Percentiles rank a stretch among this genome's conserved stretches.
phyloP scores from a whole-genome alignment of 2,797 vertebrate species.

The Chaetodon trifasciatus region DNA sequence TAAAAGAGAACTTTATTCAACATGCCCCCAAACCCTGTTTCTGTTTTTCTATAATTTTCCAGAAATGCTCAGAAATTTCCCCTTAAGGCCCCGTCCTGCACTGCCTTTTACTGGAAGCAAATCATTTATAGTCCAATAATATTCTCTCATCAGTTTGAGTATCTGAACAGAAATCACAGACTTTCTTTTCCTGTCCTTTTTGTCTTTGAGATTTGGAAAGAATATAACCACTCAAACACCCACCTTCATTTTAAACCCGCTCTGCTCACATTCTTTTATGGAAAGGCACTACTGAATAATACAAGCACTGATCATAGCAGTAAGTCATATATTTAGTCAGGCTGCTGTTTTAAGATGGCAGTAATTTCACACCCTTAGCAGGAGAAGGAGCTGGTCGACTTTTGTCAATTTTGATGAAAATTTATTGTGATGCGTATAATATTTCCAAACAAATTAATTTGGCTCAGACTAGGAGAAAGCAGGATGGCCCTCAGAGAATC shows the following conservation, averaged over 20 bases:
- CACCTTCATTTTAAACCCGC: background rate
- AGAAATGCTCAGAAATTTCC: background rate
- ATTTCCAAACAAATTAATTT: background rate
- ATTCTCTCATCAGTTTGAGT: background rate
- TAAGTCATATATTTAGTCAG: background rate
- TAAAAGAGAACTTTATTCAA: no score
- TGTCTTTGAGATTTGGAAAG: background rate
- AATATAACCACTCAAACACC: background rate
- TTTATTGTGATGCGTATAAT: no score
- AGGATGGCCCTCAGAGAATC: background rate
- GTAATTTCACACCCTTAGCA: background rate
- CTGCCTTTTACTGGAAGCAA: background rate
- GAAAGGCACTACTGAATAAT: background rate
- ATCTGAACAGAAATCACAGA: background rate
- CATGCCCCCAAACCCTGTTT: background rate
- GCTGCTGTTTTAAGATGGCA: background rate
- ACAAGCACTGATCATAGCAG: background rate
- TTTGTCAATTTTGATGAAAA: background rate
- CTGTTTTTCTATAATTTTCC: background rate
- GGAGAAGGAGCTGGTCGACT: background rate
- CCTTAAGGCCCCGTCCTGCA: background rate
- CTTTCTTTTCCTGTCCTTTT: background rate
- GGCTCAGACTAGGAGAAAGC: background rate
- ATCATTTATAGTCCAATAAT: background rate
- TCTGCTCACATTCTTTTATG: background rate